These are phyloP conservation scores for Helicoverpa zea DNA, from an alignment of 1,140 invertebrate species.

Conservation along the genomic window DNA sequence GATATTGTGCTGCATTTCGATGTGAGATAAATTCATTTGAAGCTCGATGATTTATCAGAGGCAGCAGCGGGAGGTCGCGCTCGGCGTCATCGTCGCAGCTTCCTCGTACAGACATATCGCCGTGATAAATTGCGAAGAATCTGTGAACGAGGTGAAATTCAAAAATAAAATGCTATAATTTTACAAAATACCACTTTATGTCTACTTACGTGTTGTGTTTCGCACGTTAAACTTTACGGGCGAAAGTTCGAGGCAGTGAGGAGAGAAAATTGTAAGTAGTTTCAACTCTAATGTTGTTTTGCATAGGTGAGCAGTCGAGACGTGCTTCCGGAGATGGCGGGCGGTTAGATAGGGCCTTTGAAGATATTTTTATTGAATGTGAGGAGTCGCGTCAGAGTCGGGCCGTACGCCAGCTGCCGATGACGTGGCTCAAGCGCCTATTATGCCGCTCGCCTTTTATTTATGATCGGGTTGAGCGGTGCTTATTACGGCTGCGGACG, in stretches of 20 bases:
- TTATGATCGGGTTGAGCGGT: constrained; percentile 77
- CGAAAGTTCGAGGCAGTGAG: constrained; percentile 31
- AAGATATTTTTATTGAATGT: constrained; percentile 69
- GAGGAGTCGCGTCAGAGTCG: constrained; percentile 65
- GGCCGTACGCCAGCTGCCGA: constrained; percentile 71
- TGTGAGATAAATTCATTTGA: constrained; percentile 72
- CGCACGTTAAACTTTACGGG: constrained; percentile 40
- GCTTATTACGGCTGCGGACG: constrained; percentile 76
- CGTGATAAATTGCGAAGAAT: constrained; percentile 72
- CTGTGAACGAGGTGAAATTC: constrained; percentile 61
- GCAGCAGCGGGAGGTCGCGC: constrained; percentile 58
- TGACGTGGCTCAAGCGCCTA: constrained; percentile 73
- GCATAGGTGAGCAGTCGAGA: constrained; percentile 36
- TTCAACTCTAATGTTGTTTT: constrained; percentile 51
- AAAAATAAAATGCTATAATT: constrained; percentile 56
- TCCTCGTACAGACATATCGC: constrained; percentile 66
- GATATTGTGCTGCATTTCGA: constrained; percentile 59
- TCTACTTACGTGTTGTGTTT: constrained; percentile 11
- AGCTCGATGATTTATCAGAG: constrained; percentile 76
- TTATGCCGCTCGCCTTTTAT: constrained; percentile 76
- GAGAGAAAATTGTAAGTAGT: constrained; percentile 39
- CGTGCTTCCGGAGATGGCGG: constrained; percentile 40
- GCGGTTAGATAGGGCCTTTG: constrained; percentile 45
- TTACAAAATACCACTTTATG: constrained; percentile 1
- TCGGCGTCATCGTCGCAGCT: constrained; percentile 69